Conservation (phyloP, 2,797 vertebrate genomes). For the Gymnoscopelus braueri region DNA sequence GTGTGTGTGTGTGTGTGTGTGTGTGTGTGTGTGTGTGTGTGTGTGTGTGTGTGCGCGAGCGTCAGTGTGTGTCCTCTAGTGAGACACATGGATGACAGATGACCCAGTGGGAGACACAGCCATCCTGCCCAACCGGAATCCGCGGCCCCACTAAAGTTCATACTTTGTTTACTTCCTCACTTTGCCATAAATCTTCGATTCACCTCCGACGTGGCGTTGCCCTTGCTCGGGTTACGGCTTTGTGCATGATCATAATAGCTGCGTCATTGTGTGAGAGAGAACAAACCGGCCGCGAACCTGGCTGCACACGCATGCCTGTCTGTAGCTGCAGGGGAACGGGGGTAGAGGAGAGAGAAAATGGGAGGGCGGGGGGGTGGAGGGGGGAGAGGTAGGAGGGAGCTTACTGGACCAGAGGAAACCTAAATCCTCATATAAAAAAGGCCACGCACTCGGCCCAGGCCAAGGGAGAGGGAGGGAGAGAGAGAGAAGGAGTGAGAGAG, state of each 20-base stretch:
- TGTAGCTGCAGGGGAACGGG: slow-evolving; percentile 23
- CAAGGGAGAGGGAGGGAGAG: slow-evolving; percentile 56
- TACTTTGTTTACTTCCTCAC: slow-evolving; percentile 77
- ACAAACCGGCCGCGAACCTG: slow-evolving; percentile 63
- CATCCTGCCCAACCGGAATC: slow-evolving; percentile 76
- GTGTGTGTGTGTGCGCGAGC: slow-evolving; percentile 31
- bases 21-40: slow-evolving; percentile 42
- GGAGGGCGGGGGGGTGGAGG: background rate
- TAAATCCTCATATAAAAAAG: slow-evolving; percentile 95
- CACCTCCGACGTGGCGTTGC: slow-evolving; percentile 62
- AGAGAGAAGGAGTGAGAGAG: slow-evolving; percentile 38
- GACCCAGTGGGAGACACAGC: slow-evolving; percentile 77
- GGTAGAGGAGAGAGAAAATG: background rate
- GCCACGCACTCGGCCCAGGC: slow-evolving; percentile 88
- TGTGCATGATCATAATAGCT: slow-evolving; percentile 65
- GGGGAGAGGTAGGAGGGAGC: slow-evolving; percentile 18
- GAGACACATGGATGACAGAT: slow-evolving; percentile 82
- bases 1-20: slow-evolving; percentile 40
- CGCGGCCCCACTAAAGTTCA: slow-evolving; percentile 46
- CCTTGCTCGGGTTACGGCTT: slow-evolving; percentile 69
- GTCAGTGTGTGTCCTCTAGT: slow-evolving; percentile 50
- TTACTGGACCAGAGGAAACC: slow-evolving; percentile 86
- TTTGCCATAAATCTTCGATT: slow-evolving; percentile 71
- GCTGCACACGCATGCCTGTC: slow-evolving; percentile 53
- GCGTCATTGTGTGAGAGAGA: slow-evolving; percentile 50